Evolutionary conservation across 2,113 vertebrate genomes (phyloP).

Genomic region (Cheilinus undulatus): DNA sequence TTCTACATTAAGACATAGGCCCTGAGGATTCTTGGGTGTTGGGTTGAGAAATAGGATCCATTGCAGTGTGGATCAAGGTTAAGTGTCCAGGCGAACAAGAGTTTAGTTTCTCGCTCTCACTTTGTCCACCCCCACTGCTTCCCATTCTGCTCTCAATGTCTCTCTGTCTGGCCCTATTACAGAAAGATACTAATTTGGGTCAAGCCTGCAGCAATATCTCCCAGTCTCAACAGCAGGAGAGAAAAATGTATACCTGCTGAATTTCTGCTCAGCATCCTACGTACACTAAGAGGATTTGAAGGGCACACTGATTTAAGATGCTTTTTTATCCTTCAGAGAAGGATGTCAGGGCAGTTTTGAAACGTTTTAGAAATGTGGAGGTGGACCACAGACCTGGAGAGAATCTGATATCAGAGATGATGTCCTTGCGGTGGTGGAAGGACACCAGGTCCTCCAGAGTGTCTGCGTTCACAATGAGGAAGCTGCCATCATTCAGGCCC

Average conservation of each 20-base stretch:
- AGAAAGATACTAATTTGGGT: conserved; percentile 73
- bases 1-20: not conserved
- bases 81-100: conserved; percentile 46
- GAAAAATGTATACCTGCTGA: conserved; percentile 50
- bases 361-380: not conserved
- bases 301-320: conserved; percentile 26
- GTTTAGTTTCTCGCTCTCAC: conserved; percentile 70
- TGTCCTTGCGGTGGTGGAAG: conserved; percentile 97
- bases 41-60: conserved; percentile 55
- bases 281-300: conserved; percentile 39
- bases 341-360: conserved; percentile 11
- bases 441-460: conserved; percentile 98
- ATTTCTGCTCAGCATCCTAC: conserved; percentile 35
- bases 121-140: conserved; percentile 62
- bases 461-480: conserved; percentile 97
- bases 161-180: conserved; percentile 71
- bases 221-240: conserved; percentile 38
- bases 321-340: conserved; percentile 14
- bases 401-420: conserved; percentile 98
- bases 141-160: conserved; percentile 60
- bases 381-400: conserved; percentile 89
- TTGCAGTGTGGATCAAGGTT: conserved; percentile 56
- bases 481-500: conserved; percentile 96
- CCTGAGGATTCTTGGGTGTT: conserved; percentile 30
- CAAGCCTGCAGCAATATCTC: conserved; percentile 63